Evolutionary conservation across 2,888 invertebrate species (phyloP).

Genomic region (Germaria angustata): DNA sequence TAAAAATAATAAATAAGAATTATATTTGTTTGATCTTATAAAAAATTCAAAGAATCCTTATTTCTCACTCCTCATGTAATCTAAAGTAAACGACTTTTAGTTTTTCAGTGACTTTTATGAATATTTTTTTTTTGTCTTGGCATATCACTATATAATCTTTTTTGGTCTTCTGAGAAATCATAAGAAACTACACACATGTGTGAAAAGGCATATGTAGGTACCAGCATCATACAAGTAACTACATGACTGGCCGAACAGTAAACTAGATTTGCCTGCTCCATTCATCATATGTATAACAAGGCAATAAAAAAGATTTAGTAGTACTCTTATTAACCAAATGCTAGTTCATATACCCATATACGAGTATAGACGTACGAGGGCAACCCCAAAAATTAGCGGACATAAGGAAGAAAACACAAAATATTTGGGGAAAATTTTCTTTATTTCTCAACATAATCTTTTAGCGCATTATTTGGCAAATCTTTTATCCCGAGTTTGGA

Average conservation of each 20-base stretch:
- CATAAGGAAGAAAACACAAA: too few species aligned
- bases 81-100: too few species aligned
- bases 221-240: neutral
- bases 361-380: too few species aligned
- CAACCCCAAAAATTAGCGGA: too few species aligned
- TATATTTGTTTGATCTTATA: too few species aligned
- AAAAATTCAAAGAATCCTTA: too few species aligned
- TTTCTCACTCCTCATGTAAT: too few species aligned
- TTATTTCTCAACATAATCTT: too few species aligned
- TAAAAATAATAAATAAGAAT: too few species aligned
- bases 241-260: slow-evolving; percentile 25
- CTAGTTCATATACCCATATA: neutral
- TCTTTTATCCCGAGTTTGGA: too few species aligned
- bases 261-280: slow-evolving; percentile 28
- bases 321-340: neutral
- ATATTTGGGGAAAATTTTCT: too few species aligned
- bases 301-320: slow-evolving; percentile 14
- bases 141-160: slow-evolving; percentile 20
- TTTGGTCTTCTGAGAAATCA: slow-evolving; percentile 1
- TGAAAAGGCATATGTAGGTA: neutral
- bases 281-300: slow-evolving; percentile 25
- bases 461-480: too few species aligned
- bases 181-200: neutral
- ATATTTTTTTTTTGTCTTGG: neutral
- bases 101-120: neutral